These are phyloP conservation scores for Neoseiulus cucumeris DNA, from an alignment of 1,140 invertebrate genomes.

Conservation along the genomic window DNA sequence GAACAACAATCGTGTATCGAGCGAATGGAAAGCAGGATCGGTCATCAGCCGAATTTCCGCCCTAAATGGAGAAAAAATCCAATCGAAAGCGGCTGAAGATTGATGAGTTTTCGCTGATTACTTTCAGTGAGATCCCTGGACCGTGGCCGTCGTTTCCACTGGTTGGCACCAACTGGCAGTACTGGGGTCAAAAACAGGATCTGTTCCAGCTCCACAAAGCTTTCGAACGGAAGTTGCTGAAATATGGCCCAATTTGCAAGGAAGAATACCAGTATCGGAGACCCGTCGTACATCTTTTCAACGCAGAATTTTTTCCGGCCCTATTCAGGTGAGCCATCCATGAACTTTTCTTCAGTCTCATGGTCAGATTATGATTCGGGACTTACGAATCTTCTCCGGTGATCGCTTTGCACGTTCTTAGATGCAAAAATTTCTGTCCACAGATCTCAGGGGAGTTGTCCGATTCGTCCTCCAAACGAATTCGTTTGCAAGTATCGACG, in stretches of 20 bases:
- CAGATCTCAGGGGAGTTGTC: constrained; percentile 17
- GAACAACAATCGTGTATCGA: too few species aligned
- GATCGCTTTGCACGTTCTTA: too few species aligned
- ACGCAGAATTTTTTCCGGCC: constrained; percentile 29
- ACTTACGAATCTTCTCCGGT: too few species aligned
- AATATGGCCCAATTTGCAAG: constrained; percentile 23
- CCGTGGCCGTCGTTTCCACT: constrained; percentile 43
- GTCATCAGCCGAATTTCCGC: too few species aligned
- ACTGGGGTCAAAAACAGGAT: constrained; percentile 28
- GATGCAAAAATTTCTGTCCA: constrained; percentile 19
- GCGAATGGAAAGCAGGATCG: too few species aligned
- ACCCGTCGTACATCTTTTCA: constrained; percentile 29
- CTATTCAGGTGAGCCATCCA: constrained; percentile 22
- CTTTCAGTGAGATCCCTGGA: constrained; percentile 39
- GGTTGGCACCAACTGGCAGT: constrained; percentile 60
- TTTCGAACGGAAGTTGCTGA: constrained; percentile 45
- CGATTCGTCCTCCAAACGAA: constrained; percentile 18
- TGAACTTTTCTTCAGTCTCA: too few species aligned
- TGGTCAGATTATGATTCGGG: too few species aligned
- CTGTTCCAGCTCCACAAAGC: constrained; percentile 54
- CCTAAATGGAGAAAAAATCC: too few species aligned
- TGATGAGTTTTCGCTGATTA: neutral
- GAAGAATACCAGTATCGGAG: constrained; percentile 22
- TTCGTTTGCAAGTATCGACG: constrained; percentile 19
- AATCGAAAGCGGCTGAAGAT: too few species aligned